Conservation (phyloP, 92 coral and sea anemone species). For the Muricea muricata region DNA sequence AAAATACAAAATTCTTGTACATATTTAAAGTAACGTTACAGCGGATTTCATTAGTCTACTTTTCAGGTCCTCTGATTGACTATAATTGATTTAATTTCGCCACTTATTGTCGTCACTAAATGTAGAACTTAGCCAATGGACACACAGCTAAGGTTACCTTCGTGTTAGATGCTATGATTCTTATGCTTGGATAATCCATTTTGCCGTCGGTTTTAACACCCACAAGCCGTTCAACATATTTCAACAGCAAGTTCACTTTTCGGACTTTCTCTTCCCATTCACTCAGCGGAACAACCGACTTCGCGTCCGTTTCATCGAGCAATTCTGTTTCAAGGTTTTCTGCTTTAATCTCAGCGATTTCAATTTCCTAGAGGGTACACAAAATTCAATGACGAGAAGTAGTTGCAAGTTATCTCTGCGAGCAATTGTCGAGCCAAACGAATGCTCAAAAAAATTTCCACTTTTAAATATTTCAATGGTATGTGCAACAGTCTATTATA, state of each 20-base stretch:
- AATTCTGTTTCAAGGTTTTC: constrained; percentile 17
- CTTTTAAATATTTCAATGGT: too few species aligned
- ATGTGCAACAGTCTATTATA: too few species aligned
- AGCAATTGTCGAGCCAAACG: too few species aligned
- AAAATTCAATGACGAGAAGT: background rate
- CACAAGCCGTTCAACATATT: constrained; percentile 31
- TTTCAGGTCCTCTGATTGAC: too few species aligned
- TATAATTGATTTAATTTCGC: too few species aligned
- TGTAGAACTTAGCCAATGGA: background rate
- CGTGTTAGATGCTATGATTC: constrained; percentile 40
- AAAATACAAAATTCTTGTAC: too few species aligned
- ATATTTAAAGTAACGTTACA: too few species aligned
- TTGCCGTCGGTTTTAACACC: constrained; percentile 25
- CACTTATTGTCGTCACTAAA: too few species aligned
- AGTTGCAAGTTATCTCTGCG: too few species aligned
- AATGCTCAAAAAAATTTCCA: too few species aligned
- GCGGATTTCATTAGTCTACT: too few species aligned
- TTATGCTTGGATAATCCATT: constrained; percentile 22
- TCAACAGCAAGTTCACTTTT: constrained; percentile 36
- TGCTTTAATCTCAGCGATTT: constrained; percentile 37
- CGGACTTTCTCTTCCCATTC: constrained; percentile 34
- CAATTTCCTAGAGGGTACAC: constrained; percentile 11
- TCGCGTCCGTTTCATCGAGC: constrained; percentile 13
- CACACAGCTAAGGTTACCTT: constrained; percentile 3
- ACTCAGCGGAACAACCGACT: constrained; percentile 14